phyloP scores from a whole-genome alignment of 2,888 invertebrate genomes.

The Acronicta leporina region DNA sequence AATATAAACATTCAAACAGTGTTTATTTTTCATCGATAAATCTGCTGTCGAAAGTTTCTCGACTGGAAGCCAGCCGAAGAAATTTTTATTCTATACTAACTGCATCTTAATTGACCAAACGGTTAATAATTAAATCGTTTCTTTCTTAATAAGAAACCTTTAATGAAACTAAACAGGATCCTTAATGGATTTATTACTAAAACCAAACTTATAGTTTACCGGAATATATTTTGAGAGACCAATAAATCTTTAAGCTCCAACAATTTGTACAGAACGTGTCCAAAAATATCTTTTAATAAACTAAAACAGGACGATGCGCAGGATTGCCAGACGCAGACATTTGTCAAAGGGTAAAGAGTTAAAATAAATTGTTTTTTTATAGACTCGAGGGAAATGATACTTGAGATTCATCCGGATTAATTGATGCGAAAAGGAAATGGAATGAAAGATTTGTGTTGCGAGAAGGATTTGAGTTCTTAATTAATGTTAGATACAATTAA shows the following conservation, averaged over 20 bases:
- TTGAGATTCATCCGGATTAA: conserved; percentile 26
- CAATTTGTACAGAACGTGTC: conserved; percentile 61
- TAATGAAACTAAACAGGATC: conserved; percentile 4
- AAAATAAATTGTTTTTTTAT: conserved; percentile 59
- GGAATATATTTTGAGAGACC: conserved; percentile 31
- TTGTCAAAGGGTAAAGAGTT: conserved; percentile 67
- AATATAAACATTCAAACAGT: conserved; percentile 13
- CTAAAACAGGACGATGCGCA: conserved; percentile 53
- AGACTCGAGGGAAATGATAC: conserved; percentile 47
- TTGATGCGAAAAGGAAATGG: conserved; percentile 44
- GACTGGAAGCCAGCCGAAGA: conserved; percentile 10
- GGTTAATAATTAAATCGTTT: conserved; percentile 19
- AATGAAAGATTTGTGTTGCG: conserved; percentile 48
- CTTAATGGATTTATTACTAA: conserved; percentile 32
- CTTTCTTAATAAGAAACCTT: conserved; percentile 9
- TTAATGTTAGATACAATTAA: background rate
- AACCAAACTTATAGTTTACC: conserved; percentile 19
- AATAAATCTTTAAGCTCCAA: conserved; percentile 60
- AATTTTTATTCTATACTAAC: conserved; percentile 8
- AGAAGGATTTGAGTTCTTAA: conserved; percentile 19
- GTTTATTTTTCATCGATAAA: conserved; percentile 26
- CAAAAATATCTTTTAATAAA: conserved; percentile 63
- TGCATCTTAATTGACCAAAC: conserved; percentile 21
- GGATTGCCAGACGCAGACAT: conserved; percentile 55
- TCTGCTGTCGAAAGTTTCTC: conserved; percentile 4